phyloP scores from a whole-genome alignment of 1,140 invertebrate species.

The Psix sp. region DNA sequence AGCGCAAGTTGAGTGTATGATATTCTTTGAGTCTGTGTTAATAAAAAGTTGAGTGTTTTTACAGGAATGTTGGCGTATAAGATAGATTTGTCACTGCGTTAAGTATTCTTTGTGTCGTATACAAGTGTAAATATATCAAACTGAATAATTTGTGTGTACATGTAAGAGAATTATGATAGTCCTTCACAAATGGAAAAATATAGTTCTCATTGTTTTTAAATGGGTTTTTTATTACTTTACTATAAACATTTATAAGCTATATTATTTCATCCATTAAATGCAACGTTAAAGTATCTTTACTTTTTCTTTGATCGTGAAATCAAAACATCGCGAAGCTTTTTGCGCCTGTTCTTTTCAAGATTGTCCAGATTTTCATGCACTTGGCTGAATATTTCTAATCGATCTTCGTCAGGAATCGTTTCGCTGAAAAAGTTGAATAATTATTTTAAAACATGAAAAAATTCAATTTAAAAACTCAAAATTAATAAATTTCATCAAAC shows the following conservation, averaged over 20 bases:
- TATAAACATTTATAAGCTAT: conserved; percentile 6
- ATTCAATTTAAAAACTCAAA: conserved; percentile 5
- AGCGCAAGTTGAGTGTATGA: no score
- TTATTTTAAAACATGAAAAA: conserved; percentile 13
- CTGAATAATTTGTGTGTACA: conserved; percentile 27
- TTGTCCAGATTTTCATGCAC: conserved; percentile 85
- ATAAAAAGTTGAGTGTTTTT: no score
- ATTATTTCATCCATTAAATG: conserved; percentile 16
- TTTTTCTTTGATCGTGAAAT: conserved; percentile 77
- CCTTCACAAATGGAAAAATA: conserved; percentile 19
- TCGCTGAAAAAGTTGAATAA: conserved; percentile 75
- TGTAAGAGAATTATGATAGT: conserved; percentile 31
- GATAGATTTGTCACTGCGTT: no score
- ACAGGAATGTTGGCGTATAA: no score
- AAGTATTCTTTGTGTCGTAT: no score
- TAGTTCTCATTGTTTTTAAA: conserved; percentile 45
- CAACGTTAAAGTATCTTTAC: conserved; percentile 68
- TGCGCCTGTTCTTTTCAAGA: conserved; percentile 82
- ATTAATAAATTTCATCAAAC: background rate
- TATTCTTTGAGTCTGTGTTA: no score
- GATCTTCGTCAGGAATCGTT: conserved; percentile 92
- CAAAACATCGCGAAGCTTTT: conserved; percentile 82
- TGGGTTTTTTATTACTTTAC: conserved; percentile 14
- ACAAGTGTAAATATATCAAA: conserved; percentile 35
- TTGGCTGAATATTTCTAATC: conserved; percentile 89